Percentiles rank a stretch among this genome's conserved stretches.
Conservation (phyloP, 2,797 vertebrate species). For the Megaceryle alcyon region DNA sequence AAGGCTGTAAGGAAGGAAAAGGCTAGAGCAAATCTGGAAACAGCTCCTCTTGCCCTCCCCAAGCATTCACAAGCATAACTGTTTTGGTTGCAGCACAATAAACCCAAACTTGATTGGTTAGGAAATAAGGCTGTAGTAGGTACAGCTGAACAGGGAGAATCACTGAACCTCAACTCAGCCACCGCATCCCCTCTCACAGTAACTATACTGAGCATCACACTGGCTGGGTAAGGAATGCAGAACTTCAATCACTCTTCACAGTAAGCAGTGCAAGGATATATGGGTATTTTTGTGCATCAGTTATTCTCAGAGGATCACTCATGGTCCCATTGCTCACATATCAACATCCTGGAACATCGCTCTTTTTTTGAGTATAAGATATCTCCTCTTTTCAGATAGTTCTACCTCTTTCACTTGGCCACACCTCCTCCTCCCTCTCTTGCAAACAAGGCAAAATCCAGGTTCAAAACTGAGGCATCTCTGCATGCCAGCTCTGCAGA, state of each 20-base stretch:
- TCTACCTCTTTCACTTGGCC: neutral
- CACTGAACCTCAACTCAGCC: neutral
- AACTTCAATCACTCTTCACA: neutral
- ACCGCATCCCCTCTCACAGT: accelerated
- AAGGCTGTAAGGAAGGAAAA: neutral
- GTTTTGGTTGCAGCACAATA: neutral
- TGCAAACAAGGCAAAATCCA: neutral
- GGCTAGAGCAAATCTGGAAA: neutral
- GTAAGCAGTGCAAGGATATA: neutral
- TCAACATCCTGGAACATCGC: neutral
- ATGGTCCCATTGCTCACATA: neutral
- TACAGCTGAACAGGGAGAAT: neutral
- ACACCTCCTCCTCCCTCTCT: neutral
- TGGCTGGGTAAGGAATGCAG: neutral
- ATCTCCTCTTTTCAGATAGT: neutral
- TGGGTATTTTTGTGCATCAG: neutral
- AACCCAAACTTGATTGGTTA: neutral
- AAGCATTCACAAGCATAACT: neutral
- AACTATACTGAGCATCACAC: neutral
- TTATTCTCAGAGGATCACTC: neutral
- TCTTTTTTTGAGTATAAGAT: neutral
- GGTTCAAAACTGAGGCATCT: neutral
- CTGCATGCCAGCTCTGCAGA: neutral
- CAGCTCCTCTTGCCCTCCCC: neutral
- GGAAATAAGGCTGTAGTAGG: neutral